Conservation (phyloP, 2,113 vertebrate genomes). For the crab-eating macaque (Macaca fascicularis) region DNA sequence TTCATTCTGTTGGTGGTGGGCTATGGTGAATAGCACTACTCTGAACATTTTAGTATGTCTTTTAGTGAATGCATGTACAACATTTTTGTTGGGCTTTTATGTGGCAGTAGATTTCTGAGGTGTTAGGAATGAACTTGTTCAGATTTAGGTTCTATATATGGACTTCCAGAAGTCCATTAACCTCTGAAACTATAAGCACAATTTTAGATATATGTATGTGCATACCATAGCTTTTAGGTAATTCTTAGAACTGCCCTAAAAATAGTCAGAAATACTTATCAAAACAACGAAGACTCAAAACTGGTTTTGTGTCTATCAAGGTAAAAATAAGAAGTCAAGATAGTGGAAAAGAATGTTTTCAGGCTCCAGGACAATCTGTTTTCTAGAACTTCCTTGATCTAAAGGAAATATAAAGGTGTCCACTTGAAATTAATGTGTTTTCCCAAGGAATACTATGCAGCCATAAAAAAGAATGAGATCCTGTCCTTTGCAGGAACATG, state of each 20-base stretch:
- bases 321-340: constrained; percentile 15
- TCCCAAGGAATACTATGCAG: not conserved
- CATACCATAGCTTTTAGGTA: not conserved
- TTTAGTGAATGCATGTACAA: not conserved
- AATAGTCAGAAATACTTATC: not conserved
- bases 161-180: not conserved
- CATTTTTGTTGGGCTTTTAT: not conserved
- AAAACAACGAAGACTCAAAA: not conserved
- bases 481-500: too few relatives aligned
- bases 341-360: not conserved
- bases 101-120: not conserved
- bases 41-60: not conserved
- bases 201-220: not conserved
- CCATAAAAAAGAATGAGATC: too few relatives aligned
- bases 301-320: not conserved
- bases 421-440: constrained; percentile 26
- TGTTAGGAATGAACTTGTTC: not conserved
- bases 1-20: not conserved
- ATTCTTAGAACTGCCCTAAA: not conserved
- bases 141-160: not conserved
- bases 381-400: constrained; percentile 12
- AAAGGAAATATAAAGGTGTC: not conserved
- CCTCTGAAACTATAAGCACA: constrained; percentile 10
- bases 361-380: not conserved
- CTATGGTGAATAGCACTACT: not conserved